Percentiles rank a stretch among this genome's conserved stretches.
Evolutionary conservation across 2,797 vertebrate genomes (phyloP).

Genomic region (Dendrocincla tyrannina): DNA sequence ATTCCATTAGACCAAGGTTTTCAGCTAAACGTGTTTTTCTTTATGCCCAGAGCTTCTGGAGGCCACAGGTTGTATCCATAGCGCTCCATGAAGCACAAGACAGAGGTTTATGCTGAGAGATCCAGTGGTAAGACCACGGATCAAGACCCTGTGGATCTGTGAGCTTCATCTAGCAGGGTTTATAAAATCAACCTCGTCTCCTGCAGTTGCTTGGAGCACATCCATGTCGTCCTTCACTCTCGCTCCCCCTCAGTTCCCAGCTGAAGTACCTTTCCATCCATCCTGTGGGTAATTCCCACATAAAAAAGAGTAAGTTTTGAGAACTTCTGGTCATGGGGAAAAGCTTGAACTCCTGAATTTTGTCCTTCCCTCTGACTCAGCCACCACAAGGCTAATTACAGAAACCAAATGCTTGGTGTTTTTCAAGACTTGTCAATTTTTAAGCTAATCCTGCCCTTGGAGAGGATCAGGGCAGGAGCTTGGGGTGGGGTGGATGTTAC

Average conservation of each 20-base stretch:
- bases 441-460: not conserved
- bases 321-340: not conserved
- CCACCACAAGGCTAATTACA: not conserved
- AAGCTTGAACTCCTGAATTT: not conserved
- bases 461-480: not conserved
- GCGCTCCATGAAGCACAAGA: not conserved
- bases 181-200: not conserved
- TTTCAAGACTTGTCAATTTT: not conserved
- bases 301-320: not conserved
- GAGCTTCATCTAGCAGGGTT: not conserved
- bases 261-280: not conserved
- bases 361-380: not conserved
- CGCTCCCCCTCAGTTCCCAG: not conserved
- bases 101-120: not conserved
- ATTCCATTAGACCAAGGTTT: not conserved
- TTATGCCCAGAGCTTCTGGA: not conserved
- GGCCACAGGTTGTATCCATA: not conserved
- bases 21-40: not conserved
- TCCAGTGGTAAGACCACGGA: not conserved
- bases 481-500: not conserved
- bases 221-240: not conserved
- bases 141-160: not conserved
- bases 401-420: not conserved
- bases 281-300: rapidly evolving
- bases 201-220: not conserved